These are phyloP conservation scores for Chrysolina americana DNA, from an alignment of 2,888 invertebrate species.

Conservation along the genomic window DNA sequence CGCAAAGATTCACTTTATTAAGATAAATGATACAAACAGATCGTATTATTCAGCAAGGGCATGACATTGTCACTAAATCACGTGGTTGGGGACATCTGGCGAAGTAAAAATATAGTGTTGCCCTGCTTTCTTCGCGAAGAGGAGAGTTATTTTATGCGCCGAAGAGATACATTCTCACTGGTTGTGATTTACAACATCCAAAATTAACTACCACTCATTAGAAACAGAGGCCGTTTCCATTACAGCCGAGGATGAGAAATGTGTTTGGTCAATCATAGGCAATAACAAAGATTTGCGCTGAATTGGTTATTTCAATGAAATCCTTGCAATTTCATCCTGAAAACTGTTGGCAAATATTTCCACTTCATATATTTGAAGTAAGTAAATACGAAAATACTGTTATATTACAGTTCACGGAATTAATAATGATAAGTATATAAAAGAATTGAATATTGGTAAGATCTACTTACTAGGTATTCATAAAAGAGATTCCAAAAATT, in stretches of 20 bases:
- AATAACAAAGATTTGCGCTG: no score
- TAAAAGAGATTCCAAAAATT: no score
- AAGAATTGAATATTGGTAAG: no score
- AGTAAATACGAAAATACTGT: no score
- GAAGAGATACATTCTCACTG: conserved; percentile 10
- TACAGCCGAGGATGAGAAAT: neutral
- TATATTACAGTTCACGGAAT: no score
- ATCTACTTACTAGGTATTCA: no score
- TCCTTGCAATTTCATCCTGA: no score
- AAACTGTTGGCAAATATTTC: no score
- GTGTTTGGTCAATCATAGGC: neutral
- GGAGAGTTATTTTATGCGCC: conserved; percentile 30
- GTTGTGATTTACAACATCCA: conserved; percentile 9
- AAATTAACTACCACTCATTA: conserved; percentile 5
- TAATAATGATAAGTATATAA: no score
- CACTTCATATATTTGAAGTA: no score
- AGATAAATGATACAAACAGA: conserved; percentile 56
- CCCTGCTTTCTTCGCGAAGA: conserved; percentile 4
- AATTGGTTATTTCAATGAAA: no score
- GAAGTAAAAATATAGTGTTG: conserved; percentile 47
- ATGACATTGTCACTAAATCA: conserved; percentile 53
- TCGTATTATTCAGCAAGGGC: conserved; percentile 50
- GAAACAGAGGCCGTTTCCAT: conserved; percentile 11
- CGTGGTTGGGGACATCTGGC: conserved; percentile 46
- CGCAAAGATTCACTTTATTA: conserved; percentile 53